Evolutionary conservation across 2,113 vertebrate genomes (phyloP).

Genomic region (Phaethornis superciliosus): DNA sequence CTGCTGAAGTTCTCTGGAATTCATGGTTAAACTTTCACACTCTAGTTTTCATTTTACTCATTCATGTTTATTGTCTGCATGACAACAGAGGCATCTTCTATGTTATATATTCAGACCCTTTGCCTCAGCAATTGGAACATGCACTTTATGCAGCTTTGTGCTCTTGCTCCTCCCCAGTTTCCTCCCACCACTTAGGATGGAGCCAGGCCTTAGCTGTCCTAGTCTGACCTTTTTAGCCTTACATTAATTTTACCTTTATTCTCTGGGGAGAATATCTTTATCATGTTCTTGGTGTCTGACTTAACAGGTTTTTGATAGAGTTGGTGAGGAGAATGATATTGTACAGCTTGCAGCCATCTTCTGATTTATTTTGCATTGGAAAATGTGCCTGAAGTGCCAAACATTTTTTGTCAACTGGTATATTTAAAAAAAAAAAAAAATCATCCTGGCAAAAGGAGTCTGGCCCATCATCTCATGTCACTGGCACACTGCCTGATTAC

Average conservation of each 20-base stretch:
- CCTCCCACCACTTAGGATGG: background rate
- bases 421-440: background rate
- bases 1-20: background rate
- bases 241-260: fast-evolving
- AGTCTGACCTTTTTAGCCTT: background rate
- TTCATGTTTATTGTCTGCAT: background rate
- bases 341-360: background rate
- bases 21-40: background rate
- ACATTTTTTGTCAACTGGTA: background rate
- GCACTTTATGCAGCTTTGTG: background rate
- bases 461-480: background rate
- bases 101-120: background rate
- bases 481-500: background rate
- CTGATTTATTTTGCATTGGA: background rate
- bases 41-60: background rate
- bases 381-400: background rate
- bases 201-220: background rate
- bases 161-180: background rate
- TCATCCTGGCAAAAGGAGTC: background rate
- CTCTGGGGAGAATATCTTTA: background rate
- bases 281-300: background rate
- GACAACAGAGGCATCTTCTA: background rate
- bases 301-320: background rate
- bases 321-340: background rate
- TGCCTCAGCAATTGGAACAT: background rate